Base-by-base conservation (phyloP, 2,797 vertebrate species). In the Chloroceryle inda region DNA sequence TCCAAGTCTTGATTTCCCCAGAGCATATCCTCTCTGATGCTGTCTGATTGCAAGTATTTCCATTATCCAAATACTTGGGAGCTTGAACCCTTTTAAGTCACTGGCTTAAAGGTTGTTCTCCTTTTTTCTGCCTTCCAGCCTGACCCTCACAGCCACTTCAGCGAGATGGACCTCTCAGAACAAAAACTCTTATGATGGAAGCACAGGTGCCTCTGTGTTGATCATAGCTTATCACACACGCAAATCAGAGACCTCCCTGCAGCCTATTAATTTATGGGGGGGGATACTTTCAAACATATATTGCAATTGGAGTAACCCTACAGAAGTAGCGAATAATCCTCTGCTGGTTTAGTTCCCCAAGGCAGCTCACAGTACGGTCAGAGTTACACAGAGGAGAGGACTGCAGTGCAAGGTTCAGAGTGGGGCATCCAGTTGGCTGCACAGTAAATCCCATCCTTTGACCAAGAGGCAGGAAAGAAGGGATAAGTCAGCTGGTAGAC, bases 401-500 rank as follows among this genome's bases (percentile, higher is more conserved):
- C 74, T 27, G 44, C 21, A 64, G 40, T 13, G 22, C 37, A 15
- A 2, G 13, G 33, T 29, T 62, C 42, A 38, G n/a, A 92, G 71
- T 86, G 62, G 37, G 59, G 24, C 29, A 76, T 42, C 26, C 84
- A 63, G 33, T 33, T 71, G 18, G 40, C 37, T 80, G 61, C 56
- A 85, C 44, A 87, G 12, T 71, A 92, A 92, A 66, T 6, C 23
- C 42, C 23, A 26, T 58, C 37, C n/a, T 73, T 75, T 62, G 35
- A 29, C 40, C 82, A 64, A 85, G 77, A 83, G 13, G 38, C 62
- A 94, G 68, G n/a, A 89, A 81, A 81, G 38, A 88, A 88, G 64
- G 75, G 68, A 88, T 68, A 83, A 92, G 44, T 49, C 63, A 94
- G 74, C 85, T 89, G 85, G 68, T 78, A 89, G 78, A 27, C 26